Evolutionary conservation across 1,140 invertebrate species (phyloP).

Genomic region (Lerema accius): DNA sequence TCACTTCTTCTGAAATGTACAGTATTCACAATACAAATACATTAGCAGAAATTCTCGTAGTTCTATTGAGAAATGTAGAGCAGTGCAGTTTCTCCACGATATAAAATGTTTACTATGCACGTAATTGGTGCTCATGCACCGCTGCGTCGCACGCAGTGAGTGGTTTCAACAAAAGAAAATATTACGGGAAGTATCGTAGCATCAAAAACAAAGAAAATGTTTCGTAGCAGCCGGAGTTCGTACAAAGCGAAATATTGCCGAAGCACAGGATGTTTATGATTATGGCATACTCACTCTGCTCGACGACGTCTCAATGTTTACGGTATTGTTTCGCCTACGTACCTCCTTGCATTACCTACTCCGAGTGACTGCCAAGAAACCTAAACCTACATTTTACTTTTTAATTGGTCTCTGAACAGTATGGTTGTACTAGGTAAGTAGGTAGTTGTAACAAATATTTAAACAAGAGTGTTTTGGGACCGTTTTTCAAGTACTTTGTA

Average conservation of each 20-base stretch:
- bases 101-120: constrained; percentile 32
- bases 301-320: constrained; percentile 66
- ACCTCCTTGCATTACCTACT: constrained; percentile 30
- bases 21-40: background rate
- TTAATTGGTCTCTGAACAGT: background rate
- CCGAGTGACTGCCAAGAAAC: constrained; percentile 22
- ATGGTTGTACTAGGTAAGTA: background rate
- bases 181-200: constrained; percentile 76
- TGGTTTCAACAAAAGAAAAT: constrained; percentile 75
- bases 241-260: constrained; percentile 76
- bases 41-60: background rate
- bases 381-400: constrained; percentile 5
- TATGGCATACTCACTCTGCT: constrained; percentile 70
- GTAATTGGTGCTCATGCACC: constrained; percentile 37
- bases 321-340: constrained; percentile 58
- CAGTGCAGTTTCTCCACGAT: constrained; percentile 19
- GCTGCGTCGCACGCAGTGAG: constrained; percentile 60
- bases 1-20: background rate
- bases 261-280: constrained; percentile 73
- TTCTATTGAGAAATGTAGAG: constrained; percentile 21
- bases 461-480: background rate
- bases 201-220: constrained; percentile 72
- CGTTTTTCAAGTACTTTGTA: background rate
- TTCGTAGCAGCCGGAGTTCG: constrained; percentile 61
- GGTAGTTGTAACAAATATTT: no score